These are phyloP conservation scores for Hirudinaria manillensis DNA, from an alignment of 2,888 invertebrate genomes.

Conservation along the genomic window DNA sequence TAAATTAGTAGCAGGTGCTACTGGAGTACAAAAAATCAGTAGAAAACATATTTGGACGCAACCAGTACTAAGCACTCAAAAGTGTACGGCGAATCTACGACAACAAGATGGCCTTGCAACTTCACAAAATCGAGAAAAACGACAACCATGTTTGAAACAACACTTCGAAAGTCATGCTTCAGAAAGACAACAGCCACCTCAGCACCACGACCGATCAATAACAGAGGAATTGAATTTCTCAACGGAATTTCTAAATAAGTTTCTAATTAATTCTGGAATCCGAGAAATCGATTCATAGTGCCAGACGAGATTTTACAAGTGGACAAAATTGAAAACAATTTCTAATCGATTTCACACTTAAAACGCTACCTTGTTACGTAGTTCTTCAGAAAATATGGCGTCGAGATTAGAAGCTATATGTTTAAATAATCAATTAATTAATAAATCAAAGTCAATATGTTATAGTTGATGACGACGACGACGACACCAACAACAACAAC, in stretches of 20 bases:
- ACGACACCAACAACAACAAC: background rate
- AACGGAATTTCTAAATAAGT: no score
- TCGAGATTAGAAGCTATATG: no score
- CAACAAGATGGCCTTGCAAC: background rate
- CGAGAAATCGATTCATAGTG: no score
- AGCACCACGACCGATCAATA: no score
- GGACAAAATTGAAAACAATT: no score
- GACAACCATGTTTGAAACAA: no score
- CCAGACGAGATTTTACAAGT: no score
- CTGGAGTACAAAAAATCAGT: slow-evolving; percentile 4
- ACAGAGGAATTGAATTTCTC: no score
- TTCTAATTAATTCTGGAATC: no score
- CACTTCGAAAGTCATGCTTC: background rate
- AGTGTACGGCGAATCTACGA: no score
- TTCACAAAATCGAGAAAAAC: slow-evolving; percentile 9
- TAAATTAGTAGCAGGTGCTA: background rate
- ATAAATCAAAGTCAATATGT: background rate
- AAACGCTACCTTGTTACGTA: background rate
- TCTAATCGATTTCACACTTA: background rate
- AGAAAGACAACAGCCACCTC: background rate
- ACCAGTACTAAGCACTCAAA: background rate
- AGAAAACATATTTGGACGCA: slow-evolving; percentile 8
- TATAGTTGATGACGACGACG: background rate
- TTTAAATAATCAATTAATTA: no score
- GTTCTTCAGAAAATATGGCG: no score